These are phyloP conservation scores for Fopius arisanus DNA, from an alignment of 1,140 invertebrate species.

Conservation along the genomic window DNA sequence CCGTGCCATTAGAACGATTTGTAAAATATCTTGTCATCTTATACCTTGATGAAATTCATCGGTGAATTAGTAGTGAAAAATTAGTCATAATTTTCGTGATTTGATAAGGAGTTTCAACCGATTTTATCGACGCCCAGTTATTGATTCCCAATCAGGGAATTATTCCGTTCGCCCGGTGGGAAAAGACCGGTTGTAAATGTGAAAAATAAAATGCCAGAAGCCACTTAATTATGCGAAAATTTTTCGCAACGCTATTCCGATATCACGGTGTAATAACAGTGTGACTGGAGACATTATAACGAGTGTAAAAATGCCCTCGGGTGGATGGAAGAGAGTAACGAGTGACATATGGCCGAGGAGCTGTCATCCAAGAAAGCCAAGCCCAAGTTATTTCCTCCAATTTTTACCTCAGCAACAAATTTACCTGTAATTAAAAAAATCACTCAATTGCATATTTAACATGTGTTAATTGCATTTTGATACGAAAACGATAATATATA, in stretches of 20 bases:
- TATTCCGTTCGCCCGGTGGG: conserved; percentile 33
- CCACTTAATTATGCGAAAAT: conserved; percentile 56
- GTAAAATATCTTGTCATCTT: too few species aligned
- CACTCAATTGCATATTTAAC: neutral
- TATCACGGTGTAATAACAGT: conserved; percentile 48
- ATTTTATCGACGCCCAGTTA: conserved; percentile 63
- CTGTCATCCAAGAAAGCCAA: conserved; percentile 1
- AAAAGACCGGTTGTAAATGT: conserved; percentile 35
- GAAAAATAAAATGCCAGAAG: conserved; percentile 58
- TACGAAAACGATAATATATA: neutral
- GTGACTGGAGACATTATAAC: conserved; percentile 29
- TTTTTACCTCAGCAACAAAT: neutral
- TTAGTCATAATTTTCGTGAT: too few species aligned
- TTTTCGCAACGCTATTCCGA: conserved; percentile 48
- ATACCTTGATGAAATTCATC: too few species aligned
- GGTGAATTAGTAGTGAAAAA: too few species aligned
- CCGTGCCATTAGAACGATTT: too few species aligned
- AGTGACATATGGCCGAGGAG: conserved; percentile 19
- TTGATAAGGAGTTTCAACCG: conserved; percentile 54
- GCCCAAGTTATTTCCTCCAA: neutral
- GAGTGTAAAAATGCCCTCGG: conserved; percentile 17
- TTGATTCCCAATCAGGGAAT: conserved; percentile 48
- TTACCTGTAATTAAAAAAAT: neutral
- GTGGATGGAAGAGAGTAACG: neutral
- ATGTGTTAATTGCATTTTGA: conserved; percentile 1